Evolutionary conservation across 2,888 invertebrate species (phyloP), one percentile per base, ranked within the genome.

Genomic region (Charanyca ferruginea): DNA sequence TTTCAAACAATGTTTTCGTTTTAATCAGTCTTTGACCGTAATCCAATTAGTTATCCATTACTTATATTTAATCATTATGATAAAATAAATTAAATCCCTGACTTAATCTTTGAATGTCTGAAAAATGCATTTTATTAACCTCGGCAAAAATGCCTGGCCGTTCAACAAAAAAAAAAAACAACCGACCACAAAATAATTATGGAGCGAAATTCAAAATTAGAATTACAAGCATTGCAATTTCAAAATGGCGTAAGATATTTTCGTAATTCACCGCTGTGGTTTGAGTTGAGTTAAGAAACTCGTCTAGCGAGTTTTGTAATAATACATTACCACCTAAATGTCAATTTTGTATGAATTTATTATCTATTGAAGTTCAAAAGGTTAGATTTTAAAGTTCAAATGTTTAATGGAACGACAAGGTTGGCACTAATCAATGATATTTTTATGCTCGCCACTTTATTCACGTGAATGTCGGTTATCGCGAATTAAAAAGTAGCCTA

Each of bases 261-360:
- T 66, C 55, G 74, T 45, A 78, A 69, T 25, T 16, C 45, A 2
- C 3, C 4, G 18, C 8, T 25, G 49, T 35, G 59, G 49, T 54
- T 69, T 47, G 44, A 28, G 53, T n/a, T 2, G 22, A 11, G 58
- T 73, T 66, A 32, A 16, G 74, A 74, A 77, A 77, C 77, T 23
- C 4, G 72, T 76, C 55, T 59, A 48, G 44, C 63, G 6, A 11
- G 79, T 78, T 78, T 63, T 60, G 79, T 64, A 78, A 77, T 59
- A 49, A 62, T 42, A 53, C 51, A 70, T 59, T 69, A 59, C 58
- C 54, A 48, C n/a, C 32, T 22, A 66, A 77, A 77, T 76, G 64
- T 73, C 66, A 66, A 51, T 42, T 38, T 52, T 52, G 42, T 58
- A 63, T 38, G 58, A 61, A n/a, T 45, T 58, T 47, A 54, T 38